Base-by-base conservation (phyloP, 2,113 vertebrate genomes). In the Cariama cristata region DNA sequence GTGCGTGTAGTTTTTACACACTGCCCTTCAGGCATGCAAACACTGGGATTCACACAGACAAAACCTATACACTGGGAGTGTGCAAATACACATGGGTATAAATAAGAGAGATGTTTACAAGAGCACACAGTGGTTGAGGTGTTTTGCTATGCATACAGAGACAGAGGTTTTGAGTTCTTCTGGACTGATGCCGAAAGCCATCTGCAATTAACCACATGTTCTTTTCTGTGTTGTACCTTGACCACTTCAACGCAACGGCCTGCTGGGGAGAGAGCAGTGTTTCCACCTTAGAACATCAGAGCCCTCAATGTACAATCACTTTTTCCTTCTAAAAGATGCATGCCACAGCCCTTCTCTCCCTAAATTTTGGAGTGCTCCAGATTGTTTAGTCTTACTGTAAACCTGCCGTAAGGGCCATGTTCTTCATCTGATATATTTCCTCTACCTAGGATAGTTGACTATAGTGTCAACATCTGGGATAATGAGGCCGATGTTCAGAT, bases 31-130 rank as follows among this genome's bases (percentile, higher is more conserved):
- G 67, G 85, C 62, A 82, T 2, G 53, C 30, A 82, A 93, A 82
- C 45, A 47, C 38, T 53, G 58, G 69, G 73, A 71, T 91, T 91
- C 77, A 68, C 64, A 67, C 2, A 33, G 80, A 91, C 68, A 84
- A 85, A 94, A 67, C 52, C 76, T 44, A 13, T 8, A 55, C 17
- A 27, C 35, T 44, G 73, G 49, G 69, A 94, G 74, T 6, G 62
- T 4, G 3, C 66, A 94, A 91, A 91, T 53, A 75, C 17, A 35
- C 33, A 8, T 23, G 22, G 33, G n/a, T 26, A 72, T 71, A 94
- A 95, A 68, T 35, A 89, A 74, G 40, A 64, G 59, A 62, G 68
- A 74, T 81, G 83, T 95, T 96, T 93, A 94, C 89, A 71, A 50
- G 63, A 60, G 62, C 66, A 56, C 60, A 75, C 27, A 68, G 86